Evolutionary conservation across 1,140 invertebrate species (phyloP).

Genomic region (Amyelois transitella): DNA sequence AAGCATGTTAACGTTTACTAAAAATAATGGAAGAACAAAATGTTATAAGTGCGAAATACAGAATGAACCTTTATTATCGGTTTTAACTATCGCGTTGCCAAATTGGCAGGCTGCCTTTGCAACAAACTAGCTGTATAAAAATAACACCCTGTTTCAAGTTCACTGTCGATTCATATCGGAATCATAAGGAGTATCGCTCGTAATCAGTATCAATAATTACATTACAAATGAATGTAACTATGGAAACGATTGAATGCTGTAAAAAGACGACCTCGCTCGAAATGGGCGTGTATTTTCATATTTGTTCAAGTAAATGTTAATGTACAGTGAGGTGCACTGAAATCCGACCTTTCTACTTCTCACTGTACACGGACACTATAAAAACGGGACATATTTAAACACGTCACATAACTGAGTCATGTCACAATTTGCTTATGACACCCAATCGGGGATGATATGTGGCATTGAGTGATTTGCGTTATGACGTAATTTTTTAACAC

Average conservation of each 20-base stretch:
- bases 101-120: slow-evolving; percentile 31
- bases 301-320: background rate
- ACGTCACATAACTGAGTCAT: no score
- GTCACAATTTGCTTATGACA: no score
- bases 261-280: background rate
- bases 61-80: slow-evolving; percentile 10
- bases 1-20: background rate
- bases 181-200: background rate
- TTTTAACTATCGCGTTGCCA: slow-evolving; percentile 24
- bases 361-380: no score
- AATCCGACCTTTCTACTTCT: no score
- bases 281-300: background rate
- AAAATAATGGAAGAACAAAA: slow-evolving; percentile 50
- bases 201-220: background rate
- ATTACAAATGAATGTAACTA: slow-evolving; percentile 12
- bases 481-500: no score
- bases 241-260: background rate
- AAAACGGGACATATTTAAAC: no score
- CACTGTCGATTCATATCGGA: background rate
- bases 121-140: slow-evolving; percentile 1
- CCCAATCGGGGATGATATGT: no score
- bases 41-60: background rate
- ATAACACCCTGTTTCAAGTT: slow-evolving; percentile 11
- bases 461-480: no score
- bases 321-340: no score